A percentile compares a stretch with the other conserved stretches of the same genome.
These are phyloP conservation scores for Ypsolopha sequella DNA, from an alignment of 2,888 invertebrate species.

Conservation along the genomic window DNA sequence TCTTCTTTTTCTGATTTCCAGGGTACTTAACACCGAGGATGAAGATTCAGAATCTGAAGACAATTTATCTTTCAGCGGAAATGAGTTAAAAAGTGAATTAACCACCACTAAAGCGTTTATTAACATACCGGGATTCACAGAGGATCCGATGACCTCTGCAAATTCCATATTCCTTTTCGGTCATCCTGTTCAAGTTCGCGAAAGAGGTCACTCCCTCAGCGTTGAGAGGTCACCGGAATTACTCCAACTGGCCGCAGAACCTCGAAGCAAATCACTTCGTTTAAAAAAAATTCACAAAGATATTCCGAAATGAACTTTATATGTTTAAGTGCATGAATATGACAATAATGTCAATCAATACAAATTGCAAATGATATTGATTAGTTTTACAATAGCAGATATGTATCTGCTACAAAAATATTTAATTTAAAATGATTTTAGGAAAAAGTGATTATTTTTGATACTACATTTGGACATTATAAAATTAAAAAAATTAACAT, in stretches of 20 bases:
- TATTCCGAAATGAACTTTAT: slow-evolving; percentile 18
- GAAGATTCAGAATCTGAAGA: slow-evolving; percentile 22
- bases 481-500: too few relatives aligned
- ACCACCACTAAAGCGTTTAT: slow-evolving; percentile 18
- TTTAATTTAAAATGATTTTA: too few relatives aligned
- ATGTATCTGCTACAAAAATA: too few relatives aligned
- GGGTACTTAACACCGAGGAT: slow-evolving; percentile 33
- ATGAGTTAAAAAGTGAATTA: slow-evolving; percentile 36
- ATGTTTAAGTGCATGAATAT: background rate
- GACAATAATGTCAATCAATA: background rate
- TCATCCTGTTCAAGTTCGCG: slow-evolving; percentile 27
- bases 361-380: background rate
- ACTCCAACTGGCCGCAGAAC: slow-evolving; percentile 30
- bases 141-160: slow-evolving; percentile 24
- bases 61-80: slow-evolving; percentile 17
- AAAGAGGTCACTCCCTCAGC: slow-evolving; percentile 46
- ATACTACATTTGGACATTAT: too few relatives aligned
- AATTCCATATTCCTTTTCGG: slow-evolving; percentile 21
- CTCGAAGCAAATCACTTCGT: slow-evolving; percentile 56
- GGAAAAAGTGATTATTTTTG: too few relatives aligned
- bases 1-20: slow-evolving; percentile 21
- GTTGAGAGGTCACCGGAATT: slow-evolving; percentile 40
- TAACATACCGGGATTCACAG: slow-evolving; percentile 32
- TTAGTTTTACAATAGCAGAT: background rate
- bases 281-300: slow-evolving; percentile 34